Evolutionary conservation across 2,113 vertebrate species (phyloP).

Genomic region (Cyanoderma ruficeps): DNA sequence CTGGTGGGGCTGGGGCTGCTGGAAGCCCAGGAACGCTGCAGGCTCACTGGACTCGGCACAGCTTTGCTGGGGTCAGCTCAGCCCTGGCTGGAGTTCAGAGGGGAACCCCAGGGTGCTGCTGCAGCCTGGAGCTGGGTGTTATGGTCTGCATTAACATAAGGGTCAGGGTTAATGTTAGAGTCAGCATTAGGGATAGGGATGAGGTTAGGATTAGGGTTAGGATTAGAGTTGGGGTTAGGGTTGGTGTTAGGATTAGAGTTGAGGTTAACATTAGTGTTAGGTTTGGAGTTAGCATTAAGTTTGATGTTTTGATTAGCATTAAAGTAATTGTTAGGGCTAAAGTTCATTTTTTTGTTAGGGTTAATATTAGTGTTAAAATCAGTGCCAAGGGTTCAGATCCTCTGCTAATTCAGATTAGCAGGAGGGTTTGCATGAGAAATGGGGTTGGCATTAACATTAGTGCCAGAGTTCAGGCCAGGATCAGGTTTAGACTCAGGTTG

Average conservation of each 20-base stretch:
- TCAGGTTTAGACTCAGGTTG: not conserved
- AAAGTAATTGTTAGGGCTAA: not conserved
- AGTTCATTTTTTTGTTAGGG: not conserved
- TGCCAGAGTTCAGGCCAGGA: not conserved
- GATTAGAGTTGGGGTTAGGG: no score
- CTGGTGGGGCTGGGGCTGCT: fast-evolving
- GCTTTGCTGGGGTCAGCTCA: not conserved
- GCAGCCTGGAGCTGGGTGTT: not conserved
- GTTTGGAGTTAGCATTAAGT: not conserved
- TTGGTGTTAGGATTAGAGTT: not conserved
- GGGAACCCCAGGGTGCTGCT: no score
- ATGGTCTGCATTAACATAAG: fast-evolving
- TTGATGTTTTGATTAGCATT: not conserved
- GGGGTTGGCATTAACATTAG: no score
- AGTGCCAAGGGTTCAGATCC: not conserved
- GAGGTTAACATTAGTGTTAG: not conserved
- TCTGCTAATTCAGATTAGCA: not conserved
- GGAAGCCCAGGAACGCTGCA: fast-evolving
- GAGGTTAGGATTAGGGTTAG: not conserved
- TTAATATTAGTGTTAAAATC: not conserved
- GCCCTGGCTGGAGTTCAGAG: not conserved
- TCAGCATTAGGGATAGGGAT: not conserved
- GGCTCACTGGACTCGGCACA: fast-evolving
- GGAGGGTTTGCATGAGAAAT: not conserved
- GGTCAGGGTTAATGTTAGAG: not conserved